Percentiles rank a stretch among this genome's conserved stretches.
Evolutionary conservation across 1,140 invertebrate genomes (phyloP).

Genomic region (Heterodera carotae): DNA sequence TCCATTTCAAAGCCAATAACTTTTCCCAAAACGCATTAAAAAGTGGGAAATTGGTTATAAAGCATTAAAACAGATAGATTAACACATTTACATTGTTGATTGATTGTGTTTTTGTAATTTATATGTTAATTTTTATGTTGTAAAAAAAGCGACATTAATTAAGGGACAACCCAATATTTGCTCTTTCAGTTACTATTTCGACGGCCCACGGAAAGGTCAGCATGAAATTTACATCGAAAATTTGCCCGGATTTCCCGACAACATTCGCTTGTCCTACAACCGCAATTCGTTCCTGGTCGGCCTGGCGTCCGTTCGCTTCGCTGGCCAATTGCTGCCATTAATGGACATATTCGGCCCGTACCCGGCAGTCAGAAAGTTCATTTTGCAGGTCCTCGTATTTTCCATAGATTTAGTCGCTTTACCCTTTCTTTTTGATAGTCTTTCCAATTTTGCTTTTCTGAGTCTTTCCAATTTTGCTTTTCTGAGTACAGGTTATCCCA

Average conservation of each 20-base stretch:
- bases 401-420: conserved; percentile 23
- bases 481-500: conserved; percentile 43
- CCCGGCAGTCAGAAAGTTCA: conserved; percentile 62
- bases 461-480: too few species aligned
- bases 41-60: too few species aligned
- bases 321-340: conserved; percentile 53
- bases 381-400: conserved; percentile 63
- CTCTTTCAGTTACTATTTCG: conserved; percentile 61
- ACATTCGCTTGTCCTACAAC: conserved; percentile 65
- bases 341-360: conserved; percentile 59
- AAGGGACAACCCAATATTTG: too few species aligned
- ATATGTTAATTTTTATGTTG: too few species aligned
- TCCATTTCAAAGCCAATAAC: too few species aligned
- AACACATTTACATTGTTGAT: too few species aligned
- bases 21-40: too few species aligned
- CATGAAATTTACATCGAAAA: conserved; percentile 65
- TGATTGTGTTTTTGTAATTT: too few species aligned
- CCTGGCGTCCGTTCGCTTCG: conserved; percentile 54
- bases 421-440: too few species aligned
- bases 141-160: conserved; percentile 3
- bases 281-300: conserved; percentile 58
- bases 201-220: conserved; percentile 55
- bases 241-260: conserved; percentile 67
- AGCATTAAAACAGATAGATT: too few species aligned
- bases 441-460: too few species aligned